Evolutionary conservation across 2,888 invertebrate genomes (phyloP), one percentile per base, ranked within the genome.

Genomic region (Ormia ochracea): DNA sequence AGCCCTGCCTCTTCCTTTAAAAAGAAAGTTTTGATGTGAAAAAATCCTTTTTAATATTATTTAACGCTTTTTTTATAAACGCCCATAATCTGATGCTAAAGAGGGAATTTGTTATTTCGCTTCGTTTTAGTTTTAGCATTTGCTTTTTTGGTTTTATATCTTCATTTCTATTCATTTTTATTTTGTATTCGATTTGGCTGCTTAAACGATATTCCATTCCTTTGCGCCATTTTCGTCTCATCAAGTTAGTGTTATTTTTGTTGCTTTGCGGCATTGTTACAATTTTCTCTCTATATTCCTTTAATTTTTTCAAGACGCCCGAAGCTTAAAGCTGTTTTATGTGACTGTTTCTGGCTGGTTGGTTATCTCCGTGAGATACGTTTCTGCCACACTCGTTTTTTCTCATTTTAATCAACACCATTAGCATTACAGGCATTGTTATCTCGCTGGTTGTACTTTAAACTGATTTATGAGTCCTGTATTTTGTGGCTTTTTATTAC

Each of bases 31-130:
- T n/a, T n/a, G n/a, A n/a, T n/a, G n/a, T 28, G 45, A 65, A 74
- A 14, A 74, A 41, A 74, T 48, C 69, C 69, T 70, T 50, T 52
- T 38, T 41, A 59, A 75, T 70, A 66, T 70, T 70, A 41, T 31
- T 65, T 70, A 79, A 74, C 69, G 43, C n/a, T n/a, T n/a, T 74
- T 79, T 69, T 70, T 58, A 66, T 52, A 70, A 75, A 75, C 58
- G 70, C 38, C 74, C 45, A 70, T 70, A 70, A 78, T 73, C 68
- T 63, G 56, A 58, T 68, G 48, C 54, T 54, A 61, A 68, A 41
- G 10, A n/a, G 23, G 43, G 23, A 23, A 48, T 50, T 50, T 50
- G 28, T 50, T 45, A 45, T 45, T 45, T 50, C 28, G n/a, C n/a
- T n/a, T 50, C 50, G 38, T 66, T 61, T 41, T 36, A 41, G 28